Conservation (phyloP, 1,140 invertebrate genomes). For the Brachionus asplanchnoidis region DNA sequence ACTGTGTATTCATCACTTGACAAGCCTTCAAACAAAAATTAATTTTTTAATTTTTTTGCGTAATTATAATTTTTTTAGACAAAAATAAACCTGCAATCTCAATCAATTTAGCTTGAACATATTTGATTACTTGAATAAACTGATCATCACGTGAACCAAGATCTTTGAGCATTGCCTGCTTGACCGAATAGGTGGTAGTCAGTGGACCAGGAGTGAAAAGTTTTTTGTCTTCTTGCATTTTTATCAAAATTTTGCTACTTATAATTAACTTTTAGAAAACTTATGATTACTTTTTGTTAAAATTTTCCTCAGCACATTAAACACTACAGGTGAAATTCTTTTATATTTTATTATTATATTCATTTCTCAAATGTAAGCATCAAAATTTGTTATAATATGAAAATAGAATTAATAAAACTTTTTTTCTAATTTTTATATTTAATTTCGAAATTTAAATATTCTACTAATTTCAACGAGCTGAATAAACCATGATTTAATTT, state of each 20-base stretch:
- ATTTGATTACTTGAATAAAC: slow-evolving; percentile 56
- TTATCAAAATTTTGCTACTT: background rate
- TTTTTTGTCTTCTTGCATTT: slow-evolving; percentile 47
- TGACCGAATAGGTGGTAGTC: slow-evolving; percentile 55
- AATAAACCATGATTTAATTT: background rate
- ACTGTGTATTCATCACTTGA: slow-evolving; percentile 50
- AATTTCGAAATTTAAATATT: background rate
- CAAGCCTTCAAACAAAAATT: slow-evolving; percentile 49
- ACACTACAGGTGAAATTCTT: background rate
- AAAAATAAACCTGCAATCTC: slow-evolving; percentile 56
- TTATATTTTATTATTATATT: background rate
- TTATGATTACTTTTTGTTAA: background rate
- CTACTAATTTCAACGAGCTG: background rate
- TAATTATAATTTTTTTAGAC: background rate
- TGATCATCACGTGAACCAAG: slow-evolving; percentile 58
- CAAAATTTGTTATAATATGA: background rate
- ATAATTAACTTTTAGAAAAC: background rate
- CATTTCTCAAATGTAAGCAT: background rate
- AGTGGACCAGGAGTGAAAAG: slow-evolving; percentile 61
- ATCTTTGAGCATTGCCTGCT: slow-evolving; percentile 58
- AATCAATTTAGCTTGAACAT: slow-evolving; percentile 54
- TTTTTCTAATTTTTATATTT: background rate
- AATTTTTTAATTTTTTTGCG: background rate
- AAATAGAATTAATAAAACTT: background rate
- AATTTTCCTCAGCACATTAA: background rate